Evolutionary conservation across 2,113 vertebrate genomes (phyloP), one percentile per base, ranked within the genome.

Genomic region (Platysternon megacephalum): DNA sequence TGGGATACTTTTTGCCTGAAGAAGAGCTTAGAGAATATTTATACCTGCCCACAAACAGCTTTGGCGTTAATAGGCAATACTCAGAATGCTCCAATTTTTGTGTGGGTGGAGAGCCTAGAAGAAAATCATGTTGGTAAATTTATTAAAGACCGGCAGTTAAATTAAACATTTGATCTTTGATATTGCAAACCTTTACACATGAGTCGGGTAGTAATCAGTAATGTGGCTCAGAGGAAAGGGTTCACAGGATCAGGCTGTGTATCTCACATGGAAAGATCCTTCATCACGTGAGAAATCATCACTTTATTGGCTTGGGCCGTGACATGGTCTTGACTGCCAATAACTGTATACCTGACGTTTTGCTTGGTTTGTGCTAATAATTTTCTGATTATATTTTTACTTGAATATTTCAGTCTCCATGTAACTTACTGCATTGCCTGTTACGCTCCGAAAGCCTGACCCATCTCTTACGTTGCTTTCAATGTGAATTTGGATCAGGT

Each of bases 371-470:
- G 19, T 4, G 13, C 6, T 84, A 81, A n/a, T 16, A 28, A 0
- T 52, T 80, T 92, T n/a, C 42, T 65, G 78, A 3, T 61, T 49
- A 35, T 21, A 2, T 12, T 51, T 39, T 52, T 44, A 32, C 21
- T 11, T 13, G 6, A 12, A 29, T 13, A 0, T 1, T 2, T 13
- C 68, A 42, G 51, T 9, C 56, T 76, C 29, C 0, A 7, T 12
- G 8, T 17, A 26, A 6, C 22, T 39, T 44, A 26, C 24, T 44
- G 22, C 74, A 28, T 78, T 46, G 42, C 42, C 74, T 53, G 14
- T 74, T 51, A 39, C 29, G 3, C 32, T 51, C 39, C 0, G 0
- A 2, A 7, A 51, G 6, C 14, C 21, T 12, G 46, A 1, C 2
- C 49, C 5, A 11, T 1, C 52, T n/a, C 61, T 72, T 17, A 1